phyloP scores from a whole-genome alignment of 2,113 vertebrate genomes.

The Thunnus maccoyii region DNA sequence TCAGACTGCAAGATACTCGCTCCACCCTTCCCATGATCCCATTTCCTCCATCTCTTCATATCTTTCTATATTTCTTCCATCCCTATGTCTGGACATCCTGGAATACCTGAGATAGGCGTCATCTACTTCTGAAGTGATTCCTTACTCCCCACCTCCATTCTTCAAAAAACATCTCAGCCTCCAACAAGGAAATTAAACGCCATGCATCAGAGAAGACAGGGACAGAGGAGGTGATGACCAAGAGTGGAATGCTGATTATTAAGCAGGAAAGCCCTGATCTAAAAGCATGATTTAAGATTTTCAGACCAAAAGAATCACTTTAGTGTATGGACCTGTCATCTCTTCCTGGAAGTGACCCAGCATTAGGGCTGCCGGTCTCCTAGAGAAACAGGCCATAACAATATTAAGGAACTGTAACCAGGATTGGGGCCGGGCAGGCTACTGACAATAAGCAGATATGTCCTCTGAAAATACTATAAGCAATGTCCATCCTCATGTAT shows the following conservation, averaged over 20 bases:
- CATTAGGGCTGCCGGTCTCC: background rate
- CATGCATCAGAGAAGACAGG: conserved; percentile 45
- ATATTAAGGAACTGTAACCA: background rate
- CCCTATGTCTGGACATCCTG: background rate
- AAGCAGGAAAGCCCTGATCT: background rate
- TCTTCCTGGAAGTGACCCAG: background rate
- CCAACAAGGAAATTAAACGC: conserved; percentile 75
- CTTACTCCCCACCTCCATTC: background rate
- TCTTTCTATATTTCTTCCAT: conserved; percentile 12
- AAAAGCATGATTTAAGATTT: background rate
- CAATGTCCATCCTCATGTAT: background rate
- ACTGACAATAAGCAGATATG: background rate
- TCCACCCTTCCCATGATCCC: conserved; percentile 5
- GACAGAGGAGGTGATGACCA: background rate
- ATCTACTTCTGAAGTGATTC: conserved; percentile 1
- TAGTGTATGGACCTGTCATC: too few relatives aligned
- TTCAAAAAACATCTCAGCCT: conserved; percentile 35
- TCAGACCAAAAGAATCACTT: background rate
- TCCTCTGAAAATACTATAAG: background rate
- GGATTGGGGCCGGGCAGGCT: background rate
- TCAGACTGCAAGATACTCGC: background rate
- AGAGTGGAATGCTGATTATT: background rate
- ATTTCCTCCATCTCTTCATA: background rate
- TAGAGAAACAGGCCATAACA: background rate
- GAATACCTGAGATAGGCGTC: conserved; percentile 47